phyloP scores from a whole-genome alignment of 2,113 vertebrate species.

The Rhinopomastus cyanomelas region DNA sequence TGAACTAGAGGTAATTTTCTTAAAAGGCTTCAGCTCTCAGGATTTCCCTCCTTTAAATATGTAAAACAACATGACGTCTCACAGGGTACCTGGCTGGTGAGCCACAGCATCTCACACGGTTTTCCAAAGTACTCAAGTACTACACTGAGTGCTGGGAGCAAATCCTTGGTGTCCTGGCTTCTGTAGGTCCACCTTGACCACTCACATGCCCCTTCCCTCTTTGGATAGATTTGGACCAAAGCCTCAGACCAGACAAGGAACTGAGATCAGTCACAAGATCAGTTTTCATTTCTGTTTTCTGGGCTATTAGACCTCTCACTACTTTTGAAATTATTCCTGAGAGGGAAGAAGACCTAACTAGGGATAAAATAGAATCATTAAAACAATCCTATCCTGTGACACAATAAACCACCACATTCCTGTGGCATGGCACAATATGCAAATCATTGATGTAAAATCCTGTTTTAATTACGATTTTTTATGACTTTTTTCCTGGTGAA shows the following conservation, averaged over 20 bases:
- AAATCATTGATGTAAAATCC: conserved; percentile 11
- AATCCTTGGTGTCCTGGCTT: not conserved
- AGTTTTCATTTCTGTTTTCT: conserved; percentile 2
- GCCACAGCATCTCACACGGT: fast-evolving
- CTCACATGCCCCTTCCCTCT: not conserved
- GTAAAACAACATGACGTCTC: not conserved
- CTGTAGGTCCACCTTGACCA: no score
- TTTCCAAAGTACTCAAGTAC: not conserved
- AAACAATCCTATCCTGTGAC: not conserved
- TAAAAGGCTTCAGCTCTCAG: not conserved
- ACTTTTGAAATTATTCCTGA: not conserved
- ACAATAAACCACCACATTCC: conserved; percentile 28
- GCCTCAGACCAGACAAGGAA: not conserved
- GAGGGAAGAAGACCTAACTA: not conserved
- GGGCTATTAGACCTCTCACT: not conserved
- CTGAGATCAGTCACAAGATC: not conserved
- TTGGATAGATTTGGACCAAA: not conserved
- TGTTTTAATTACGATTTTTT: not conserved
- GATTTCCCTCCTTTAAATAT: not conserved
- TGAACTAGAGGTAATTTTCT: not conserved
- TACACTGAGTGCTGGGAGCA: not conserved
- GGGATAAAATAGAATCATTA: not conserved
- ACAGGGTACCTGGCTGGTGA: not conserved
- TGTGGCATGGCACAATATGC: conserved; percentile 29
- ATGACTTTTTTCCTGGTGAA: not conserved